These are phyloP conservation scores for Benthochromis sp. DNA, from an alignment of 2,113 vertebrate species.

Conservation along the genomic window DNA sequence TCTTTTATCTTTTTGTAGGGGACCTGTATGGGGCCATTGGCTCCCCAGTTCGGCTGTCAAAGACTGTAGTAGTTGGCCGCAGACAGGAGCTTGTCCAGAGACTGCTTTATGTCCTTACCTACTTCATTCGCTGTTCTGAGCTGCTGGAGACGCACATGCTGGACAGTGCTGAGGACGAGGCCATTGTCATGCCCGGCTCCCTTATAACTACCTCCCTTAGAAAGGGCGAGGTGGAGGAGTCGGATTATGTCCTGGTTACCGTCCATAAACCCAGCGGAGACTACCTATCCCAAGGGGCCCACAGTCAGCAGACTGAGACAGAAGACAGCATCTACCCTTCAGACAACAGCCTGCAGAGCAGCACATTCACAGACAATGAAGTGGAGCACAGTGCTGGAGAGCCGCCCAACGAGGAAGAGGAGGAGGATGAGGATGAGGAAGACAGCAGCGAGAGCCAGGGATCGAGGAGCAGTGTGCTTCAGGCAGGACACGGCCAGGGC, in stretches of 20 bases:
- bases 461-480: constrained; percentile 69
- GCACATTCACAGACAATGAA: constrained; percentile 70
- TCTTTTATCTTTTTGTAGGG: constrained; percentile 61
- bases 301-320: constrained; percentile 25
- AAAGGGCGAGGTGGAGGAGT: constrained; percentile 95
- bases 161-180: constrained; percentile 90
- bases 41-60: constrained; percentile 88
- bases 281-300: constrained; percentile 72
- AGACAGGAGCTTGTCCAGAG: constrained; percentile 93
- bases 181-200: constrained; percentile 92
- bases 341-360: constrained; percentile 79
- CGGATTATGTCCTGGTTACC: constrained; percentile 93
- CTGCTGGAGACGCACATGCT: constrained; percentile 91
- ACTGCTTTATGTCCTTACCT: constrained; percentile 93
- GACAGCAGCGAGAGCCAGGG: constrained; percentile 59
- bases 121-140: constrained; percentile 98
- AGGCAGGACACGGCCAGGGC: constrained; percentile 36
- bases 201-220: constrained; percentile 94
- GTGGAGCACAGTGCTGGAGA: constrained; percentile 49
- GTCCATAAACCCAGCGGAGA: constrained; percentile 88
- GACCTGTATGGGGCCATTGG: constrained; percentile 96
- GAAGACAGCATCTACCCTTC: constrained; percentile 63
- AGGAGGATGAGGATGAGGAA: constrained; percentile 39
- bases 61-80: constrained; percentile 90
- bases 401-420: constrained; percentile 43